Base-by-base conservation (phyloP, 2,113 vertebrate species). In the Gorsachius goisagi region DNA sequence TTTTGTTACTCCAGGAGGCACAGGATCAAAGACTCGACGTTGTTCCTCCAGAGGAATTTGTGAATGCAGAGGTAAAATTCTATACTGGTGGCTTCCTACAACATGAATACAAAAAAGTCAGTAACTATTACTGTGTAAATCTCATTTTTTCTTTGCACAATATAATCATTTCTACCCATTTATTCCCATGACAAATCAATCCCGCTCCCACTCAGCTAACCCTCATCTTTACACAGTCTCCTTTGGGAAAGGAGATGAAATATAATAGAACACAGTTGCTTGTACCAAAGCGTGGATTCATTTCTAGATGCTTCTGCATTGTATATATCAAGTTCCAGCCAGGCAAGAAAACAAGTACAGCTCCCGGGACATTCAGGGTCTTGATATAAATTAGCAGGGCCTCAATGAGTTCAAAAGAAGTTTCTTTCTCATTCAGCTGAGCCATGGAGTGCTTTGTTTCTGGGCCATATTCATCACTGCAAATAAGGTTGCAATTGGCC, bases 281-380 rank as follows among this genome's bases (percentile, higher is more conserved):
- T 85, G 47, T 98, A 99, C 99, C 98, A n/a, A 99, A 99, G 97
- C 99, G 98, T 2, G 99, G 97, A 96, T 98, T 99, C 98, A 97
- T 98, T 98, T 99, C 99, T 91, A 99, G 98, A 97, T 99, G 99
- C 83, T 99, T 99, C 98, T 99, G 99, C 99, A 99, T 99, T 56
- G 99, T 99, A 63, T 98, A 99, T 94, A 99, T 99, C 95, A 99
- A 98, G 92, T 99, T 99, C 99, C 99, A 99, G 87, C 99, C 99
- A 37, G 99, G 99, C 78, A 99, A 98, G 97, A 99, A 99, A 71
- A 99, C 75, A 37, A 99, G 98, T 26, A 99, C 99, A 8, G 99
- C 99, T 27, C 99, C 99, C 5, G 97, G 93, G 53, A 99, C 99
- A 55, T 99, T 98, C 87, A 99, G 97, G 12, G 99, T 99, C 97